Base-by-base conservation (phyloP, 2,888 invertebrate genomes). In the Tachina lurida region DNA sequence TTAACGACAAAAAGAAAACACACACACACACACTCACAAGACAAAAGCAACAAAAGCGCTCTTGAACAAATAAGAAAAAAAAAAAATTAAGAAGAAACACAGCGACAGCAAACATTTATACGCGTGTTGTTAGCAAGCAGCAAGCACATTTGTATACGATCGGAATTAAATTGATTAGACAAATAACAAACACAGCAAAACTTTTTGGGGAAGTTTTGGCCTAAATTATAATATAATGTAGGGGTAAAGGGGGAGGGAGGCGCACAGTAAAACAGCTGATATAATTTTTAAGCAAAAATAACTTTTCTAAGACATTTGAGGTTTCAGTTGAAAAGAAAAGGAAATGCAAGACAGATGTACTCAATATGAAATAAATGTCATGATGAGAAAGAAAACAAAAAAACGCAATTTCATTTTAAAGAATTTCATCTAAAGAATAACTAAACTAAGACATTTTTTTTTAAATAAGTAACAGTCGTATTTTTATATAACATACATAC, bases 101-200 rank as follows among this genome's bases (percentile, higher is more conserved):
- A 74, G 41, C 22, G 43, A 41, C 49, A 67, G 39, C 54, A 56
- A 65, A 71, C 63, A 71, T 63, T 70, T 56, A 39, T 65, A 41
- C 63, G 76, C 76, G 58, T 82, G 74, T 67, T 22, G 22, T 31
- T 31, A 31, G 31, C 31, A 3, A 31, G 4, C 2, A 68, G 41
- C 74, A 63, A 68, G 41, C 74, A 63, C 74, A 60, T 68, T 74
- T 75, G 60, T 54, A 60, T 77, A 19, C 41, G 74, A 74, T 76
- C 54, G 19, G 54, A 77, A 67, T 71, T 39, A 77, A 77, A 83
- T 83, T 82, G 70, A 76, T 76, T 74, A 83, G 70, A 65, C 58
- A 67, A 74, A 58, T 39, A 73, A 19, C 67, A 76, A 62, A 3
- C 52, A 47, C 17, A 68, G 31, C 52, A 52, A 80, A 52, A 78